Evolutionary conservation across 2,888 invertebrate species (phyloP).

Genomic region (Helleia helle): DNA sequence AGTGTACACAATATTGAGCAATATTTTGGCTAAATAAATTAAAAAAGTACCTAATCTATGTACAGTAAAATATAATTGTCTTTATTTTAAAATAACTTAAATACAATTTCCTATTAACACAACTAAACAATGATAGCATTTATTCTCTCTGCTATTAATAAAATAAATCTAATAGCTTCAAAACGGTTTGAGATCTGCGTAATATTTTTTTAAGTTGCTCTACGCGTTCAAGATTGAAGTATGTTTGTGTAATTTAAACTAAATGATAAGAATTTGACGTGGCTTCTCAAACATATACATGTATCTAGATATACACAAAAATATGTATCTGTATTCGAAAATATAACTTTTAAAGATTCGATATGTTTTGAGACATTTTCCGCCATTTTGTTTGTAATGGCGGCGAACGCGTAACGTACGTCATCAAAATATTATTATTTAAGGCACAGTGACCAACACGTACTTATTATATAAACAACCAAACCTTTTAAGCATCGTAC

Average conservation of each 20-base stretch:
- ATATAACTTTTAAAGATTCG: constrained; percentile 8
- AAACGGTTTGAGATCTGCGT: constrained; percentile 68
- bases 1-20: constrained; percentile 71
- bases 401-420: neutral
- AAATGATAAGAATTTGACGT: neutral
- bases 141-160: constrained; percentile 36
- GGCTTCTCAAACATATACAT: neutral
- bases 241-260: neutral
- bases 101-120: constrained; percentile 38
- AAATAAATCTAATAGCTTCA: constrained; percentile 66
- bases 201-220: constrained; percentile 30
- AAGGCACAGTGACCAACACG: constrained; percentile 9
- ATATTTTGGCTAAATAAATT: constrained; percentile 71
- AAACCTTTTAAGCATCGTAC: constrained; percentile 4
- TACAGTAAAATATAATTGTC: constrained; percentile 63
- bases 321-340: constrained; percentile 7
- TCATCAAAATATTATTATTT: neutral
- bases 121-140: constrained; percentile 48
- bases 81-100: constrained; percentile 52
- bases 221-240: neutral
- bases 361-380: constrained; percentile 3
- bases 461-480: constrained; percentile 6
- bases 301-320: constrained; percentile 1
- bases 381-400: neutral
- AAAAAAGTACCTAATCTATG: constrained; percentile 48